Base-by-base conservation (phyloP, 2,113 vertebrate species). In the Caracal caracal region DNA sequence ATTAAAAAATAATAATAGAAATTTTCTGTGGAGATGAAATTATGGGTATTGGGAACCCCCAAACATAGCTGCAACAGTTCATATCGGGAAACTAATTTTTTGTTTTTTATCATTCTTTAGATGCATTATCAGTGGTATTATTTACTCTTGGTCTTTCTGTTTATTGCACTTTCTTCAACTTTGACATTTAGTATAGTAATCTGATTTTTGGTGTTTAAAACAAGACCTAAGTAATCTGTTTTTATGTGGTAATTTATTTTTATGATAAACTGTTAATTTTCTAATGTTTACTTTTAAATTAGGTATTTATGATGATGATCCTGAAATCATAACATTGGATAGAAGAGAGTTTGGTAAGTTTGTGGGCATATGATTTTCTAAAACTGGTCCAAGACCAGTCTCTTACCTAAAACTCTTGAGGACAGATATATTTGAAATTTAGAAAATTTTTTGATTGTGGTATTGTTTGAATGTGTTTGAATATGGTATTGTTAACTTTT, bases 301-400 rank as follows among this genome's bases (percentile, higher is more conserved):
- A 99, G 99, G 99, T 95, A 99, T 99, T 98, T 99, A 99, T 97
- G 99, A 99, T 12, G 99, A 99, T 90, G 99, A 99, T 98, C 98
- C 98, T 80, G 99, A 99, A 99, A 99, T 99, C 97, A 99, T 99
- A 98, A 99, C 99, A 10, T 78, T 99, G 98, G 99, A 99, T 98
- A 99, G 99, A 97, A 99, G 99, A 96, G 99, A 99, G 97, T 99
- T 99, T 98, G 99, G 99, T 99, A 99, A 99, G 99, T 98, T 88
- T 96, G 79, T 89, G 49, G 28, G 0, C 49, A 33, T 43, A 66
- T 78, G 65, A 37, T 12, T 59, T 96, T 91, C 20, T 94, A 35
- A 96, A 90, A 85, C 1, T 89, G 87, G 10, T 93, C 9, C 15
- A 93, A 66, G 30, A 80, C n/a, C 30, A 35, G 0, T 96, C 7